Base-by-base conservation (phyloP, 2,888 invertebrate genomes). In the Xanthostigma xanthostigma region DNA sequence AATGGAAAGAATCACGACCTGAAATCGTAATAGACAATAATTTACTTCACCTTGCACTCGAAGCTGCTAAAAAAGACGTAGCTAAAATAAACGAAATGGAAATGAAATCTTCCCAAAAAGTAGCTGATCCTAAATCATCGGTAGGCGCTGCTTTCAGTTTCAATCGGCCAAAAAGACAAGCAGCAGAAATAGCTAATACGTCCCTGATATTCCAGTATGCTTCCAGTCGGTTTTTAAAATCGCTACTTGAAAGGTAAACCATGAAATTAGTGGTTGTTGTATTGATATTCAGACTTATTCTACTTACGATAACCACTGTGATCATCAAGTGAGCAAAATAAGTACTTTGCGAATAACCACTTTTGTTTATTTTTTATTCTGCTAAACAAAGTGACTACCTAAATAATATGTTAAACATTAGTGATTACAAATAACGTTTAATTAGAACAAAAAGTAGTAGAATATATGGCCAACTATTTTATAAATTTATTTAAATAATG, bases 151-250 rank as follows among this genome's bases (percentile, higher is more conserved):
- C 68, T n/a, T 69, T 64, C 49, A 67, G 67, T 14, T 69, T 71
- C 55, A 64, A 66, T 45, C 59, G 69, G 34, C 70, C 70, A 8
- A 71, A 70, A 52, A 54, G 66, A 9, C 69, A 71, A 58, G 67
- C 71, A 4, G 58, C 65, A 14, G 59, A 63, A 53, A 69, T 71
- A 38, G 65, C 70, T 12, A 71, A 72, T 55, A 65, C 67, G 11
- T 71, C 71, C 1, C 57, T 70, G 41, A 59, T 71, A 36, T 59
- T 71, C n/a, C 69, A 72, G 53, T 65, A 68, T 48, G 68, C 70
- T 1, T 69, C 71, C 0, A 62, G 62, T 27, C 59, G 67, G 36
- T 66, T 70, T 51, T 63, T 70, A 48, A 63, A 63, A 51, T 65
- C 62, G 37, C 64, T 62, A 52, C 57, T 66, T n/a, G 59, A 61